Base-by-base conservation (phyloP, 1,140 invertebrate species). In the Augochlora pura region DNA sequence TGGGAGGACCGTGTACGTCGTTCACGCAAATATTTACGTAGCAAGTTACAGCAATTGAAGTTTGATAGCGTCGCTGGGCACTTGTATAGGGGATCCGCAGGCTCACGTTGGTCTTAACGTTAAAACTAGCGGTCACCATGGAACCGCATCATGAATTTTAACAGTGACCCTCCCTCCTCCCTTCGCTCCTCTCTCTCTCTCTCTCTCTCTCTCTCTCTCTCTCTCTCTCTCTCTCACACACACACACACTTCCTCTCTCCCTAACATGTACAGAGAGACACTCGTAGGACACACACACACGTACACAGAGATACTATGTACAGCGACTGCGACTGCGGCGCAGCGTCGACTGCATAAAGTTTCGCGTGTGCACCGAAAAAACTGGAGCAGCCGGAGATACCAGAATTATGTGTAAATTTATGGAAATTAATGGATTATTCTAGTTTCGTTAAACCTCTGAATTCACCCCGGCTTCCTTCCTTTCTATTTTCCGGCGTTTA, bases 371-470 rank as follows among this genome's bases (percentile, higher is more conserved):
- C 54, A 60, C 9, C 8, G 16, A 39, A 38, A 59, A 25, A n/a
- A 32, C 21, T 14, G 65, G 23, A 32, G 12, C 12, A 16, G 38
- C 52, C 65, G 65, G 74, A 69, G 74, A 63, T 71, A 63, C 67
- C 42, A 63, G 67, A 77, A 77, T 77, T 77, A 77, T 77, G 75
- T 77, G 75, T 63, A 77, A 77, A 77, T 77, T 69, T 70, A 77
- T 77, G 75, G 52, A 77, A 77, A 77, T 77, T 77, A 77, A 77
- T 77, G 76, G 68, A 77, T 77, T 77, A 77, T 77, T 77, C 76
- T 77, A 77, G 76, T 77, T 77, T 77, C 68, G 76, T 77, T 77
- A 77, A 77, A 77, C 76, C 76, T 52, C 59, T 63, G 68, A 71
- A 77, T 77, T 77, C 76, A 52, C 25, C 27, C 27, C 12, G 42